These are phyloP conservation scores for Redunca redunca DNA, from an alignment of 2,113 vertebrate species.

Conservation along the genomic window DNA sequence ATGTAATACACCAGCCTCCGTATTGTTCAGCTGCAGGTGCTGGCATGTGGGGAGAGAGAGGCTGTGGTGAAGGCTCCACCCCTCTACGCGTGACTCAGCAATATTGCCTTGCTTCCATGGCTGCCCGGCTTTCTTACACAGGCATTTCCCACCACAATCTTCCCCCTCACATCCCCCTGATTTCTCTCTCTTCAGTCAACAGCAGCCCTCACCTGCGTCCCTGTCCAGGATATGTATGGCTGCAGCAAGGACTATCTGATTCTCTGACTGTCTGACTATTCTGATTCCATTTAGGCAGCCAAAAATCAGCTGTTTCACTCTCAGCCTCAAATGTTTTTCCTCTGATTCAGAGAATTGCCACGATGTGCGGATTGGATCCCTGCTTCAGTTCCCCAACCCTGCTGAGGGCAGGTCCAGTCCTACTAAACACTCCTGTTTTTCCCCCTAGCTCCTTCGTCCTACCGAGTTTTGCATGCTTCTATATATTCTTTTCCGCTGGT, in stretches of 20 bases:
- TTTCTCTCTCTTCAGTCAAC: not conserved
- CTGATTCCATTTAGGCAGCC: not conserved
- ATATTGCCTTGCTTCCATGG: not conserved
- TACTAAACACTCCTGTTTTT: not conserved
- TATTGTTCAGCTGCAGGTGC: not conserved
- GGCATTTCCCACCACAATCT: not conserved
- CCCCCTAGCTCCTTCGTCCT: not conserved
- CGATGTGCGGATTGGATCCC: accelerated
- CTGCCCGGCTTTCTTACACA: not conserved
- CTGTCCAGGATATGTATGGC: not conserved
- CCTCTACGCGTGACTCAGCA: not conserved
- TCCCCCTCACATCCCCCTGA: not conserved
- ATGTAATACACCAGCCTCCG: not conserved
- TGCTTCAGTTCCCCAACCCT: not conserved
- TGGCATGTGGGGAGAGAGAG: not conserved
- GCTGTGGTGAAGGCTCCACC: not conserved
- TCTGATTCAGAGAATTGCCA: not conserved
- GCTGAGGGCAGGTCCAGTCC: not conserved
- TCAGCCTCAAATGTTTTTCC: not conserved
- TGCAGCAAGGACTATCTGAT: not conserved
- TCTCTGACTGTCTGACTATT: not conserved
- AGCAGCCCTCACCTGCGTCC: not conserved
- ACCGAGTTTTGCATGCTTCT: accelerated
- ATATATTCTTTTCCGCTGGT: accelerated
- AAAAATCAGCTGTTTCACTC: not conserved